Percentiles rank a stretch among this genome's conserved stretches.
Evolutionary conservation across 2,113 vertebrate species (phyloP).

Genomic region (Eonycteris spelaea): DNA sequence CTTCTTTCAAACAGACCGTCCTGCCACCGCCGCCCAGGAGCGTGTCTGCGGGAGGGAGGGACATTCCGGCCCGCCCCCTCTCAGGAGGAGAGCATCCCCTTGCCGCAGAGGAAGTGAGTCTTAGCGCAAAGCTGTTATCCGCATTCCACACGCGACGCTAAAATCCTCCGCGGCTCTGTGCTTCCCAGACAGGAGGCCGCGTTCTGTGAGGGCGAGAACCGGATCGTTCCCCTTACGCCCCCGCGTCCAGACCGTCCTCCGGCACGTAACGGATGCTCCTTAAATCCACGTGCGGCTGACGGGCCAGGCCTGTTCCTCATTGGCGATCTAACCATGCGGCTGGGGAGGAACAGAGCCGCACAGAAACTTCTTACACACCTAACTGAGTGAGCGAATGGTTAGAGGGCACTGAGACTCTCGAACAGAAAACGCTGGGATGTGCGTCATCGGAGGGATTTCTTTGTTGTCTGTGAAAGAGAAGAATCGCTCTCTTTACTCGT

Average conservation of each 20-base stretch:
- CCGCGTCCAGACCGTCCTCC: rapidly evolving
- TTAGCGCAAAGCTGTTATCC: neutral
- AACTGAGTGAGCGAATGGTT: neutral
- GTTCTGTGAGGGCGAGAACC: neutral
- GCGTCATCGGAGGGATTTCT: neutral
- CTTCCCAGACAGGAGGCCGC: neutral
- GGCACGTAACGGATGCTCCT: rapidly evolving
- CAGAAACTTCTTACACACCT: neutral
- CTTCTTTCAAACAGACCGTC: neutral
- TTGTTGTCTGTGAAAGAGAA: neutral
- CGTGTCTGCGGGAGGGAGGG: neutral
- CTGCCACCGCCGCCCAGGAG: too few species aligned
- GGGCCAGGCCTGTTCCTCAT: neutral
- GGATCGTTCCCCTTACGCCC: too few species aligned
- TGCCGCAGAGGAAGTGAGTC: neutral
- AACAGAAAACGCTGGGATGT: neutral
- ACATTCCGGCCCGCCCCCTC: neutral
- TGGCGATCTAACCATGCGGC: neutral
- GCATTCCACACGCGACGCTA: too few species aligned
- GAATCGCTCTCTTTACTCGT: neutral
- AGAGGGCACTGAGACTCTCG: neutral
- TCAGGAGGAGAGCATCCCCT: too few species aligned
- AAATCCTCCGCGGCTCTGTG: neutral
- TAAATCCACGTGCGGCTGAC: too few species aligned
- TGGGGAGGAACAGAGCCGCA: neutral